Evolutionary conservation across 2,797 vertebrate species (phyloP).

Genomic region (Mormyrops boulengeri): DNA sequence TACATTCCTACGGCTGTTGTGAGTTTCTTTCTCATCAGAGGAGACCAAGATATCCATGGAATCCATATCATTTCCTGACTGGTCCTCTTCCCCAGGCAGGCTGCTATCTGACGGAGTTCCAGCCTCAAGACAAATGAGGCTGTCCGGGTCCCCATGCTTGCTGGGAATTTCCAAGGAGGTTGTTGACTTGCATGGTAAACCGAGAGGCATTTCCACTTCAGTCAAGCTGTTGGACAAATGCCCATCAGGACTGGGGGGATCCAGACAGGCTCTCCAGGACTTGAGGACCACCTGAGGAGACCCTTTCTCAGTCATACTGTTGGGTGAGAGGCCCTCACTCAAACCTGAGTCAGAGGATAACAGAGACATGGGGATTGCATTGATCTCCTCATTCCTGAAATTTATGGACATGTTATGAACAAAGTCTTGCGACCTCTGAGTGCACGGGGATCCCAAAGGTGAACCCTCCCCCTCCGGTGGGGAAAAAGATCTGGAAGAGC

Average conservation of each 20-base stretch:
- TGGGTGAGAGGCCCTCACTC: constrained; percentile 24
- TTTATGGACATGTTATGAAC: constrained; percentile 52
- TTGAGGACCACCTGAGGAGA: constrained; percentile 55
- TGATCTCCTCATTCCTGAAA: constrained; percentile 44
- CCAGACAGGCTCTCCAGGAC: constrained; percentile 51
- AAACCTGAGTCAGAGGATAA: constrained; percentile 32
- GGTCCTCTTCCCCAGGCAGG: constrained; percentile 45
- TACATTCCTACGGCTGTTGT: constrained; percentile 49
- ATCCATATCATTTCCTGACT: constrained; percentile 58
- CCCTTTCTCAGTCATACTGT: constrained; percentile 20
- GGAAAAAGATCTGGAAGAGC: constrained; percentile 68
- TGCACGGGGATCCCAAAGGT: constrained; percentile 49
- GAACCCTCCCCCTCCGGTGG: constrained; percentile 64
- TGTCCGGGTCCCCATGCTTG: constrained; percentile 30
- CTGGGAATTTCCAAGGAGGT: constrained; percentile 50
- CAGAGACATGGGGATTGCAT: constrained; percentile 32
- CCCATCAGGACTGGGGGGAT: constrained; percentile 46
- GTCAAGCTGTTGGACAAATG: constrained; percentile 36
- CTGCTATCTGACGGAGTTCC: constrained; percentile 36
- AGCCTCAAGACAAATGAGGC: constrained; percentile 34
- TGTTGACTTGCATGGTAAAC: constrained; percentile 6
- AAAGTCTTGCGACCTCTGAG: constrained; percentile 39
- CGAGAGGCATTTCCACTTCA: constrained; percentile 38
- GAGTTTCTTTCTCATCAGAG: constrained; percentile 44
- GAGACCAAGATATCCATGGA: constrained; percentile 53